phyloP scores from a whole-genome alignment of 2,888 invertebrate genomes.

The Philereme vetulata region DNA sequence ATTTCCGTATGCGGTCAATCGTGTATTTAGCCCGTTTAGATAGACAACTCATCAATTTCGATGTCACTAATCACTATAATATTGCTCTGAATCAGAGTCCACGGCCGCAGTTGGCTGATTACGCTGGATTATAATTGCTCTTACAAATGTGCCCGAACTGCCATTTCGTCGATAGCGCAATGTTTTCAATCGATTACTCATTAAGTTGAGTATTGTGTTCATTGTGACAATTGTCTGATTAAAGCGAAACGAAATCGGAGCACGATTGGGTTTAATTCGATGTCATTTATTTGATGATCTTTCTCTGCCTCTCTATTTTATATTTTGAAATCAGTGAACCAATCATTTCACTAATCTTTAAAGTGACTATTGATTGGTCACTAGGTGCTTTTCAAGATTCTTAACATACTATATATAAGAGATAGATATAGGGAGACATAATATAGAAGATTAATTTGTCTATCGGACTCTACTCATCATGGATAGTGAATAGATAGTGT shows the following conservation, averaged over 20 bases:
- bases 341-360: too few relatives aligned
- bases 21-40: constrained; percentile 29
- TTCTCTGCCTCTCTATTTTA: background rate
- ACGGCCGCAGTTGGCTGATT: constrained; percentile 68
- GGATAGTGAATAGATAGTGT: too few relatives aligned
- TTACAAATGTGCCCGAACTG: constrained; percentile 74
- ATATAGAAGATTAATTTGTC: too few relatives aligned
- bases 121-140: constrained; percentile 76
- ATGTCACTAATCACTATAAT: constrained; percentile 41
- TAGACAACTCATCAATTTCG: constrained; percentile 36
- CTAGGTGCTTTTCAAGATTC: too few relatives aligned
- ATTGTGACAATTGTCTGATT: constrained; percentile 68
- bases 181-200: constrained; percentile 75
- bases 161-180: constrained; percentile 62
- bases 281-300: constrained; percentile 6
- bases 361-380: too few relatives aligned
- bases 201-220: constrained; percentile 80
- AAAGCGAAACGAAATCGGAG: constrained; percentile 53
- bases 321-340: too few relatives aligned
- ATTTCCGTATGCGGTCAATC: constrained; percentile 34
- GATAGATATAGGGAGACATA: too few relatives aligned
- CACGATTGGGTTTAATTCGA: constrained; percentile 13
- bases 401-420: too few relatives aligned
- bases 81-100: constrained; percentile 44
- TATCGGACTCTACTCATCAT: too few relatives aligned